Evolutionary conservation across 1,140 invertebrate genomes (phyloP).

Genomic region (Drosophila pallidifrons): DNA sequence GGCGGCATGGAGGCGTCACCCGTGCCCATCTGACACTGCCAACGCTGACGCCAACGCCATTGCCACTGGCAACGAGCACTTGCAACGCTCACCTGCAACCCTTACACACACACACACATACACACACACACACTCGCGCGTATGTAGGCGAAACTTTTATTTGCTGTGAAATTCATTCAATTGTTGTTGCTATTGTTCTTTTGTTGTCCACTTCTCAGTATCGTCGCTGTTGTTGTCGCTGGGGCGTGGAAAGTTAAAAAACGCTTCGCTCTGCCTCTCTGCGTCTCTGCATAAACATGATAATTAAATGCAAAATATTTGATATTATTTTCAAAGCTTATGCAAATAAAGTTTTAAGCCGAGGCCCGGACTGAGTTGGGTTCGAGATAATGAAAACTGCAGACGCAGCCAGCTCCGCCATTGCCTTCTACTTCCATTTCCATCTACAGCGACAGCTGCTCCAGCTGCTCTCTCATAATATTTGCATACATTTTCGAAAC

Average conservation of each 20-base stretch:
- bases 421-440: not conserved
- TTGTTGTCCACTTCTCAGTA: constrained; percentile 23
- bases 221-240: not conserved
- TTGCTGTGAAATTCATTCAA: constrained; percentile 66
- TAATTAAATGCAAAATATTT: constrained; percentile 84
- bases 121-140: constrained; percentile 16
- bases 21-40: constrained; percentile 23
- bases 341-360: constrained; percentile 74
- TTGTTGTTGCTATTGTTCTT: constrained; percentile 25
- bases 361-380: constrained; percentile 9
- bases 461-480: constrained; percentile 48
- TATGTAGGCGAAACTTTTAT: constrained; percentile 63
- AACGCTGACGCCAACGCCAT: not conserved
- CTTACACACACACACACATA: constrained; percentile 25
- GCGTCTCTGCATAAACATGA: constrained; percentile 41
- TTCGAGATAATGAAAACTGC: constrained; percentile 72
- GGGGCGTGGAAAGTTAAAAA: constrained; percentile 48
- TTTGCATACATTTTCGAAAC: constrained; percentile 67
- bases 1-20: constrained; percentile 24
- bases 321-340: constrained; percentile 79
- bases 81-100: constrained; percentile 25
- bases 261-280: constrained; percentile 9
- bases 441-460: constrained; percentile 34
- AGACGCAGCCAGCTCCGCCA: constrained; percentile 40
- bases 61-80: not conserved